Evolutionary conservation across 1,140 invertebrate species (phyloP), one percentile per base, ranked within the genome.

Genomic region (Drosophila willistoni): DNA sequence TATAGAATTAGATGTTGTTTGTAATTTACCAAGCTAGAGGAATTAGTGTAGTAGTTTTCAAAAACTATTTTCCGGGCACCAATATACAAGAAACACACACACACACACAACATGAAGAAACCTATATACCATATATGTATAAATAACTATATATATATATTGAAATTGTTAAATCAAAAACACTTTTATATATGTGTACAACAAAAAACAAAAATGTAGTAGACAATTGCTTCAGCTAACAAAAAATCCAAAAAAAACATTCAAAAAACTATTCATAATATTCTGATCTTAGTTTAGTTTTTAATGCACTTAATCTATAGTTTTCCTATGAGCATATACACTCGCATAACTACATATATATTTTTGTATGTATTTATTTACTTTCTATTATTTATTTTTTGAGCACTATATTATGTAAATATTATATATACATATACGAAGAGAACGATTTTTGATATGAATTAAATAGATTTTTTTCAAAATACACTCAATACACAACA

Each of bases 31-130:
- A 51, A 51, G 17, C 17, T 51, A 51, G 44, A 22, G 44, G 44
- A 17, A 22, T 83, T 87, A 89, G 83, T 54, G 79, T 87, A 51
- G 44, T 51, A 51, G 44, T 51, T 51, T 51, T 70, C 73, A 77
- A 83, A 36, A 83, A 69, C 74, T 89, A 83, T 87, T 83, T 87
- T 51, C 44, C 44, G 83, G 84, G 84, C 84, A 87, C 83, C 83
- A 86, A 86, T 86, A 86, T 86, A 86, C 83, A 87, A 84, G 29
- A 73, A 70, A 62, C 61, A 29, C 19, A 41, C 13, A 59, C 62
- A 51, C 42, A 34, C 39, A 51, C 73, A 59, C 29, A 71, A 66
- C 64, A 47, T 51, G 51, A 68, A 62, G 39, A 70, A 69, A 56
- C 19, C 55, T 60, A 67, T 74, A 71, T 81, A 81, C 12, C 77